Evolutionary conservation across 2,113 vertebrate species (phyloP), one percentile per base, ranked within the genome.

Genomic region (Odocoileus virginianus): DNA sequence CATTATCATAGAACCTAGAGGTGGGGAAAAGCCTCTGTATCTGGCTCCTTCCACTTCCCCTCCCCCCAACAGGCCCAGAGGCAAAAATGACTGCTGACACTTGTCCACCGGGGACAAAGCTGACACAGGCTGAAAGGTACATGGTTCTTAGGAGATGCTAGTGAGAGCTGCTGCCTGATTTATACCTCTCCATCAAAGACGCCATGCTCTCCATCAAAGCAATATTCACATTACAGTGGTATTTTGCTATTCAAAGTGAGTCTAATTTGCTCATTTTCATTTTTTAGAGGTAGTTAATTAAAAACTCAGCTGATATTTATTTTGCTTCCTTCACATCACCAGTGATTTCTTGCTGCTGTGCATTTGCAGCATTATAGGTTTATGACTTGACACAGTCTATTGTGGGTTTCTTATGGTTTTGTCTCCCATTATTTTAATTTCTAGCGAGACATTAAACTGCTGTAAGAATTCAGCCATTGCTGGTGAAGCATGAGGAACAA

Each of bases 261-360:
- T 76, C 92, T 95, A 87, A 96, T 94, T 97, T 91, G 91, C 93
- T 96, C 96, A 61, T 98, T 97, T 96, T 89, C 96, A 94, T 97
- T 98, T 95, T 97, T 98, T 96, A 97, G 94, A 98, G 96, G 91
- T 96, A 97, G 96, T 97, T 95, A 97, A 98, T 98, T 97, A 97
- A 96, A 97, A 96, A 50, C 50, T 14, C 45, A 74, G 91, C 83
- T 40, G 91, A 93, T 97, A 93, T 95, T 97, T 98, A 89, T 89
- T 97, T 97, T 83, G 61, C 83, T 90, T 17, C 60, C 36, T 93
- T 97, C 79, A 79, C 36, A 93, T 94, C 86, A 13, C 57, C 79
- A 54, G 82, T 94, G 50, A 96, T 91, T 96, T 96, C 82, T 97
- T 19, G 79, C 86, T 54, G 61, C 91, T 21, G 6, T 33, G 27